phyloP scores from a whole-genome alignment of 2,888 invertebrate species.

The Kuschelorhynchus macadamiae region DNA sequence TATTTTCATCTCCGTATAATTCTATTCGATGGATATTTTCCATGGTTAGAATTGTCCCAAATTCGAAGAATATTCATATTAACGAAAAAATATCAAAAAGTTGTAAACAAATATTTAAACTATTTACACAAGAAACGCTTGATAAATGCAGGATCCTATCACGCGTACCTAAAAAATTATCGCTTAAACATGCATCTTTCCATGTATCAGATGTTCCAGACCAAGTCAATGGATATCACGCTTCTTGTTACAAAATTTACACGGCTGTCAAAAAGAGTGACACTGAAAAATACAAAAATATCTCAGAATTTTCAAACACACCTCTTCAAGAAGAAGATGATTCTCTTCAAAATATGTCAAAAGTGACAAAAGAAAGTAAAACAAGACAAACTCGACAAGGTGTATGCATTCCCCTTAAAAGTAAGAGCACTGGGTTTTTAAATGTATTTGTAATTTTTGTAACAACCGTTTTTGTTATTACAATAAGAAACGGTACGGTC shows the following conservation, averaged over 20 bases:
- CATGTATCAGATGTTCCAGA: background rate
- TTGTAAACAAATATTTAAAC: no score
- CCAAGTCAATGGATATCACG: background rate
- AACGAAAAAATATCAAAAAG: no score
- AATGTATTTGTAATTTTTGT: background rate
- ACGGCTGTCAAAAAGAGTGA: background rate
- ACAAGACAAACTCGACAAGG: background rate
- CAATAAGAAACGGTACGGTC: background rate
- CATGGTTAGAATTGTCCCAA: no score
- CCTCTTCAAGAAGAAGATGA: background rate
- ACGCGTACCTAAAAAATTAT: background rate
- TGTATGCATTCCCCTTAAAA: background rate
- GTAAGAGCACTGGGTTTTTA: background rate
- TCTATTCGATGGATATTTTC: no score
- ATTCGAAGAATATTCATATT: no score
- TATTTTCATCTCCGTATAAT: no score
- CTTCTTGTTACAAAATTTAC: background rate
- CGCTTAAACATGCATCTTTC: background rate
- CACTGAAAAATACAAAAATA: background rate
- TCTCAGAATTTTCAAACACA: background rate
- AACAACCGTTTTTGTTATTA: background rate
- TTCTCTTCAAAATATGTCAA: no score
- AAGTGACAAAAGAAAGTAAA: background rate
- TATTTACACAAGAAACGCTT: background rate
- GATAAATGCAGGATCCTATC: background rate